Evolutionary conservation across 2,113 vertebrate genomes (phyloP).

Genomic region (Odobenus rosmarus): DNA sequence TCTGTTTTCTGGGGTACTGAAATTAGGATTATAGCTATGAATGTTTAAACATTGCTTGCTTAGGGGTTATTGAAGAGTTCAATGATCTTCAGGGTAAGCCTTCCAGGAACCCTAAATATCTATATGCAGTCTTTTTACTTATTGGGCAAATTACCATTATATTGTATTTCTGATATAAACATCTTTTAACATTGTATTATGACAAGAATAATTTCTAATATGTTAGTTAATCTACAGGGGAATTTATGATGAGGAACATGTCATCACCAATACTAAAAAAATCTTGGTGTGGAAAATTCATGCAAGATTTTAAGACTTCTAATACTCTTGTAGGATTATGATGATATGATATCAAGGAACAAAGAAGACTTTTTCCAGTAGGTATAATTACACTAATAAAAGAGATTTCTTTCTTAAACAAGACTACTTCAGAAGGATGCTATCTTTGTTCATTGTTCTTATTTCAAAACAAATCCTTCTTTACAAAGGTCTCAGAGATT

Average conservation of each 20-base stretch:
- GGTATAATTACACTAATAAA: not conserved
- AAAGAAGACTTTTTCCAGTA: not conserved
- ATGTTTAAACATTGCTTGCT: not conserved
- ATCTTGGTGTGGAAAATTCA: not conserved
- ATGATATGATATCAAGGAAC: not conserved
- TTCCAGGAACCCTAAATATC: not conserved
- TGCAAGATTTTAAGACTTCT: not conserved
- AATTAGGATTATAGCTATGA: not conserved
- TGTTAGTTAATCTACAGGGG: not conserved
- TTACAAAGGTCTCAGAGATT: not conserved
- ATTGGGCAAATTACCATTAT: not conserved
- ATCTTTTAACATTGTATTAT: not conserved
- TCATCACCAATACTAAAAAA: not conserved
- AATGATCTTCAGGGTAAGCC: not conserved
- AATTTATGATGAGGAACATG: not conserved
- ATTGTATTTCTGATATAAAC: not conserved
- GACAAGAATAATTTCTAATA: not conserved
- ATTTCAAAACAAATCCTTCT: not conserved
- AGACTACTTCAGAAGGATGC: not conserved
- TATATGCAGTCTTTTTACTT: not conserved
- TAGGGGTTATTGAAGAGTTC: not conserved
- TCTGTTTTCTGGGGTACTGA: not conserved
- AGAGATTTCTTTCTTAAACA: not conserved
- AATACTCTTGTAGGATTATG: not conserved
- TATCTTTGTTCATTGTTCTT: not conserved